Conservation (phyloP, 2,113 vertebrate species). For the Orientallactaga bullata region DNA sequence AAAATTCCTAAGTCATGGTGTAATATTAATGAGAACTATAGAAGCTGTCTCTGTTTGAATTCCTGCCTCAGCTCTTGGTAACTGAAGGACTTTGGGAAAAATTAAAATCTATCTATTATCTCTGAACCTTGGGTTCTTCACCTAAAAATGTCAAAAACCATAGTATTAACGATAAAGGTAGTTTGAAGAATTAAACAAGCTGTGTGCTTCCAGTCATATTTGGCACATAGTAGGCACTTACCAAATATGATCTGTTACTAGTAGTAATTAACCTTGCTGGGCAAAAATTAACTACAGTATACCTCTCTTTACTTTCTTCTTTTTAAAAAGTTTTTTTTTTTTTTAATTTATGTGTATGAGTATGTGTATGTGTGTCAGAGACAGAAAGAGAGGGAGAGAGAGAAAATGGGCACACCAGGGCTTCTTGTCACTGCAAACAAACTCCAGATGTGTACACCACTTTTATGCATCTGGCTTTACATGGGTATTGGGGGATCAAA, state of each 20-base stretch:
- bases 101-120: neutral
- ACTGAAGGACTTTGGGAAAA: neutral
- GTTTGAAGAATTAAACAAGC: conserved; percentile 23
- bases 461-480: too few species aligned
- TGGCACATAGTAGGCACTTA: neutral
- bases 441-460: too few species aligned
- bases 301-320: too few species aligned
- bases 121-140: conserved; percentile 18
- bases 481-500: too few species aligned
- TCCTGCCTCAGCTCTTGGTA: neutral
- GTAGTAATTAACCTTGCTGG: neutral
- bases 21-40: conserved; percentile 35
- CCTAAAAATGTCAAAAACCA: neutral
- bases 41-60: neutral
- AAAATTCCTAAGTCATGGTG: conserved; percentile 10
- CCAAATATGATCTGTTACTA: neutral
- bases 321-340: too few species aligned
- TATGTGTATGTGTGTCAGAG: too few species aligned
- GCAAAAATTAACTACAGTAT: conserved; percentile 8
- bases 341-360: too few species aligned
- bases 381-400: too few species aligned
- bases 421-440: too few species aligned
- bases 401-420: too few species aligned
- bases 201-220: neutral
- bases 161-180: neutral